Evolutionary conservation across 2,888 invertebrate species (phyloP).

Genomic region (Drosophila percnosoma): DNA sequence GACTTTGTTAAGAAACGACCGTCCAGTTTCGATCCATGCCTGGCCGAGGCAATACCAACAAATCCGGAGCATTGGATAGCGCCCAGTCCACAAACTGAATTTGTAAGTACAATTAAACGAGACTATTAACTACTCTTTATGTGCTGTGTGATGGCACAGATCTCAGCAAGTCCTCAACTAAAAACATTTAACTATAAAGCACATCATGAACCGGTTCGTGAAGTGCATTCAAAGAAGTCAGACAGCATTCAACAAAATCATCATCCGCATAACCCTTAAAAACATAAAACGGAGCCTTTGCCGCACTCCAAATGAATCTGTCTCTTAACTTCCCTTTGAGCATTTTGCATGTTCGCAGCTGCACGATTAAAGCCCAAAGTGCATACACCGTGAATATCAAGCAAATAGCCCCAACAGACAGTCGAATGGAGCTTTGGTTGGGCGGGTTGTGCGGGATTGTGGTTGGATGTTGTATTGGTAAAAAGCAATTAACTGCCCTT

Average conservation of each 20-base stretch:
- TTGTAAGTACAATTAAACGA: slow-evolving; percentile 79
- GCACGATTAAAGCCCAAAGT: slow-evolving; percentile 26
- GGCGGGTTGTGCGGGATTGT: not conserved
- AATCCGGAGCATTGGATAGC: slow-evolving; percentile 84
- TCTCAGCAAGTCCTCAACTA: not conserved
- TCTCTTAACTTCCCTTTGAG: not conserved
- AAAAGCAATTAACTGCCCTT: slow-evolving; percentile 73
- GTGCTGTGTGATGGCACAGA: not conserved
- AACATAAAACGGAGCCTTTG: not conserved
- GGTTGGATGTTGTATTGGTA: slow-evolving; percentile 32
- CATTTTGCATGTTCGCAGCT: not conserved
- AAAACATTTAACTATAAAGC: not conserved
- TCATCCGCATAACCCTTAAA: slow-evolving; percentile 1
- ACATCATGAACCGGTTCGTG: slow-evolving; percentile 8
- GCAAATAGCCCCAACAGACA: not conserved
- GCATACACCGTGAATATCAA: slow-evolving; percentile 3
- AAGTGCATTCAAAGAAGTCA: not conserved
- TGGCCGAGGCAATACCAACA: slow-evolving; percentile 87
- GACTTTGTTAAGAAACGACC: slow-evolving; percentile 92
- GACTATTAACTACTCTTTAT: slow-evolving; percentile 2
- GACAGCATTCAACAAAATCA: slow-evolving; percentile 1
- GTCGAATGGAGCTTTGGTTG: not conserved
- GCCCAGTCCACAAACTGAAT: slow-evolving; percentile 84
- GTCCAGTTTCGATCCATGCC: slow-evolving; percentile 87
- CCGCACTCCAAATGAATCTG: not conserved